Evolutionary conservation across 2,888 invertebrate genomes (phyloP), one percentile per base, ranked within the genome.

Genomic region (Polymixis lichenea): DNA sequence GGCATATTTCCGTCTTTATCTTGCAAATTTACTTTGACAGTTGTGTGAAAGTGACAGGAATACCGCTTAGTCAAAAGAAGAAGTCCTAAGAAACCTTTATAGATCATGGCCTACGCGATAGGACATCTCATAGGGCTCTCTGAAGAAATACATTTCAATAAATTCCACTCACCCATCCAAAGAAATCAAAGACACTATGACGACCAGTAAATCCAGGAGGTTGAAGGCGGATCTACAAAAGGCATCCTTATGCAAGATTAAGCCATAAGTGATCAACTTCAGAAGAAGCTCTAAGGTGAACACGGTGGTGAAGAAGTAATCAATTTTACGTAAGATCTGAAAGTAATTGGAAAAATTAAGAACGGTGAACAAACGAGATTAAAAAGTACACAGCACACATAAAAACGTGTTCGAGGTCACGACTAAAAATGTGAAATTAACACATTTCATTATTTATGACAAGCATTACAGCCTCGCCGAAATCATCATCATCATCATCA

Each of bases 221-320:
- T 99, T 99, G 97, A 99, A 99, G 82, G 99, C 98, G 84, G 99
- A 99, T 90, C 99, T 98, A 94, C 99, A 99, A 96, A 99, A 99
- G 81, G 99, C 99, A 89, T 99, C 99, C 93, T 99, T 98, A 96
- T 99, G 99, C 80, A 99, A 97, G 81, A 99, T 97, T 94, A 99
- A 98, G 73, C 99, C 99, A 94, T 99, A 99, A 0, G 99, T 98
- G 90, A 99, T 98, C 93, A 99, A 98, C 97, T 99, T 99, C 89
- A 99, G 96, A 78, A 98, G 95, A 91, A 99, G 98, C 96, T 99
- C 99, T 85, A 99, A 97, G 25, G 99, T 99, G 97, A 99, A 99
- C 86, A 99, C 98, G 69, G 98, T 97, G 75, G 99, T 99, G 97
- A 99, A 99, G 97, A 99, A 98, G 94, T 98, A 98, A 95, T 99